These are phyloP conservation scores for Eclectus roratus DNA, from an alignment of 2,113 vertebrate species.

Conservation along the genomic window DNA sequence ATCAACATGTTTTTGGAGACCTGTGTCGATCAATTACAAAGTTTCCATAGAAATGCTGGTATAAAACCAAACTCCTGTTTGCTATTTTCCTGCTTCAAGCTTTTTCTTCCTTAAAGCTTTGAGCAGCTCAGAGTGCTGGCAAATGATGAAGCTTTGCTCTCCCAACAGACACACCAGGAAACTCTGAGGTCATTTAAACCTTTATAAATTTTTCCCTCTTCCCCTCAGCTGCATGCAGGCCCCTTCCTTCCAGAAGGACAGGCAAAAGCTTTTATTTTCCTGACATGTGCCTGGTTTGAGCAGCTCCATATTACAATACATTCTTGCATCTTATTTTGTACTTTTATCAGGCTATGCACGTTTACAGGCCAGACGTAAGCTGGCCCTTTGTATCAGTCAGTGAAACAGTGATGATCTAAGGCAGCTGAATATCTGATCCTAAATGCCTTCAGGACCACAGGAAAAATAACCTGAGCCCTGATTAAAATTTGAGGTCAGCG, in stretches of 20 bases:
- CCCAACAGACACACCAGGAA: constrained; percentile 30
- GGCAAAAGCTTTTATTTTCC: neutral
- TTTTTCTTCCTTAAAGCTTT: neutral
- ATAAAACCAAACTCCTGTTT: neutral
- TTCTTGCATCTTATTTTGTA: neutral
- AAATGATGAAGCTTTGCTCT: neutral
- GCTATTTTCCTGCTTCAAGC: neutral
- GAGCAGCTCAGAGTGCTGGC: neutral
- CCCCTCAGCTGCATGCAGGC: neutral
- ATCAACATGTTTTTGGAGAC: neutral
- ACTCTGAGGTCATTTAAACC: constrained; percentile 50
- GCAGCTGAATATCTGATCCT: constrained; percentile 4
- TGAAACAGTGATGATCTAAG: neutral
- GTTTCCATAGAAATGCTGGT: neutral
- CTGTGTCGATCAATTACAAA: neutral
- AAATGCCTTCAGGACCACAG: neutral
- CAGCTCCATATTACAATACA: neutral
- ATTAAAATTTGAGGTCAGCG: neutral
- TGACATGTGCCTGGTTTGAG: neutral
- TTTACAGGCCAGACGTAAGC: neutral
- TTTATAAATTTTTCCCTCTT: neutral
- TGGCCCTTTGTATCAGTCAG: neutral
- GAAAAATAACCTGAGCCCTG: neutral
- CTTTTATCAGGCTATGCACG: neutral
- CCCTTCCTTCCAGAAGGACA: constrained; percentile 15